A percentile compares a stretch with the other conserved stretches of the same genome.
phyloP scores from a whole-genome alignment of 1,140 invertebrate species.

The Diprion similis region DNA sequence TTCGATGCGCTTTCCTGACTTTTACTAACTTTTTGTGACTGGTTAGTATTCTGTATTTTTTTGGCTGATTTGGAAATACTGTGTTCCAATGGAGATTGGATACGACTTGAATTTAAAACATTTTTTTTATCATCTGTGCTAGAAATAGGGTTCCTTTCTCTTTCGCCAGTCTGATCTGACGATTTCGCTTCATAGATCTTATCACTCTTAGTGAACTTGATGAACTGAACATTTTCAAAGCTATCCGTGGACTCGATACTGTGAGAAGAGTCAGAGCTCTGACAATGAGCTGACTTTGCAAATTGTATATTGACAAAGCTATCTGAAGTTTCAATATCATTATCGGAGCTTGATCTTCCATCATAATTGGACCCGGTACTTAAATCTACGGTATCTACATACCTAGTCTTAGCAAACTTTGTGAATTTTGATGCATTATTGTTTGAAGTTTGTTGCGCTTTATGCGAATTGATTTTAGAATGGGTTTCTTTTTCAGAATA shows the following conservation, averaged over 20 bases:
- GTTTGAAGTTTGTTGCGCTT: neutral
- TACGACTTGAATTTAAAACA: neutral
- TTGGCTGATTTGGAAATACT: neutral
- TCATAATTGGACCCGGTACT: slow-evolving; percentile 33
- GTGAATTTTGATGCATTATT: neutral
- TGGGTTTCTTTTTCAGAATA: neutral
- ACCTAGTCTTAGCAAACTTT: neutral
- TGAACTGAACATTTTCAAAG: slow-evolving; percentile 43
- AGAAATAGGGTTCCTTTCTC: neutral
- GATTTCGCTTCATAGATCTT: slow-evolving; percentile 11
- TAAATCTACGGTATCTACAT: neutral
- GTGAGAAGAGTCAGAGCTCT: slow-evolving; percentile 42
- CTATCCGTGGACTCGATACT: slow-evolving; percentile 47
- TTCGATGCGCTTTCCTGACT: slow-evolving; percentile 26
- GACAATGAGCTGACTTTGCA: slow-evolving; percentile 35
- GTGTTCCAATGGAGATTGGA: neutral
- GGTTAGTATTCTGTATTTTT: slow-evolving; percentile 22
- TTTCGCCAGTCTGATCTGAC: neutral
- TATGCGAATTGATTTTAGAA: neutral
- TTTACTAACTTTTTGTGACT: neutral
- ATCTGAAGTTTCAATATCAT: slow-evolving; percentile 53
- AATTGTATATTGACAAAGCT: slow-evolving; percentile 54
- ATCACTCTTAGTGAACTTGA: slow-evolving; percentile 21
- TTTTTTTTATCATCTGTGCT: neutral
- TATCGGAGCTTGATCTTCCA: slow-evolving; percentile 44